Conservation (phyloP, 2,797 vertebrate genomes). For the Sebastes minor region DNA sequence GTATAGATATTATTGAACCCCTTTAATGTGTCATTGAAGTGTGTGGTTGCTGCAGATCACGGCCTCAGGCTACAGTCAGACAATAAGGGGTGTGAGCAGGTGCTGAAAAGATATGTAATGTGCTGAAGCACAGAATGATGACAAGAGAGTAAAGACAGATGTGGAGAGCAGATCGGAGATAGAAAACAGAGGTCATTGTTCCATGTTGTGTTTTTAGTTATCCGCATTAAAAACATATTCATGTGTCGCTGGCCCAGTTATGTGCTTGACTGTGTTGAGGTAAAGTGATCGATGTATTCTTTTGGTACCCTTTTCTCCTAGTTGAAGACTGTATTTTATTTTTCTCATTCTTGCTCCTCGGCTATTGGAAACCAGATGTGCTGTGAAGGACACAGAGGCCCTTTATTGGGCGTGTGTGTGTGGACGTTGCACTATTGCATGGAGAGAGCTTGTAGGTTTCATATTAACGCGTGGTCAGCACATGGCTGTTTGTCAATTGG, state of each 20-base stretch:
- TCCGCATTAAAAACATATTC: not conserved
- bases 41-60: not conserved
- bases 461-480: not conserved
- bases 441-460: not conserved
- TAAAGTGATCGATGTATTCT: not conserved
- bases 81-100: constrained; percentile 8
- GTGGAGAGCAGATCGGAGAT: not conserved
- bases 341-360: not conserved
- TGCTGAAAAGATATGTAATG: not conserved
- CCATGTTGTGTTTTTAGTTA: not conserved
- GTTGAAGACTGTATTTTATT: too few species aligned
- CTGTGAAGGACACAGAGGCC: not conserved
- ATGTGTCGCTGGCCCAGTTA: not conserved
- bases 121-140: not conserved
- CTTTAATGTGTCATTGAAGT: not conserved
- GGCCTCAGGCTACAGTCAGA: not conserved
- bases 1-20: constrained; percentile 2
- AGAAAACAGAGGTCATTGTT: not conserved
- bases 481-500: not conserved
- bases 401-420: not conserved
- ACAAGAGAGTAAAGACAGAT: constrained; percentile 1
- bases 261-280: not conserved
- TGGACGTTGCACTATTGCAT: not conserved
- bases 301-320: too few species aligned
- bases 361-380: not conserved